These are phyloP conservation scores for Ormyrus nitidulus DNA, from an alignment of 2,888 invertebrate genomes.

Conservation along the genomic window DNA sequence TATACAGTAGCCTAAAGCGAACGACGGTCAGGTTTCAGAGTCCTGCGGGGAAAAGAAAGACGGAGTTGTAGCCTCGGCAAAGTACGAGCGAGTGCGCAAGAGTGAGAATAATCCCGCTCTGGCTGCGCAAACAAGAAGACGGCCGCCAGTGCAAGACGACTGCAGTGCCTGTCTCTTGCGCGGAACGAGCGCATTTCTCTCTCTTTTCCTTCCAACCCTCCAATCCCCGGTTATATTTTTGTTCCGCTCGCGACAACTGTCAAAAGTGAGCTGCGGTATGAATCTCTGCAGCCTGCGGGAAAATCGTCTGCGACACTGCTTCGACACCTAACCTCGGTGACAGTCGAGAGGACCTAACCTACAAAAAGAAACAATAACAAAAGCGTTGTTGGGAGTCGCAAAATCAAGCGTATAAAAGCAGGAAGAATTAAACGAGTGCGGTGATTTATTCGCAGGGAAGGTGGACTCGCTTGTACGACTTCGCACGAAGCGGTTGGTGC, in stretches of 20 bases:
- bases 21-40: neutral
- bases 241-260: too few species aligned
- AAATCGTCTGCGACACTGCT: neutral
- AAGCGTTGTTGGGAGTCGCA: too few species aligned
- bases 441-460: too few species aligned
- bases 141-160: neutral
- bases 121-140: conserved; percentile 8
- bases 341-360: conserved; percentile 10
- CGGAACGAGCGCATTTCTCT: neutral
- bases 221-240: too few species aligned
- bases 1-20: neutral
- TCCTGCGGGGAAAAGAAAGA: neutral
- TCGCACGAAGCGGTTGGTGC: too few species aligned
- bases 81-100: neutral
- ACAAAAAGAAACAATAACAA: neutral
- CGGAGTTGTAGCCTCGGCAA: neutral
- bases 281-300: neutral
- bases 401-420: too few species aligned
- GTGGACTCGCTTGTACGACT: too few species aligned
- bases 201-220: too few species aligned
- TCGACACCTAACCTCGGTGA: conserved; percentile 12
- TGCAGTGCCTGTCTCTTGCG: conserved; percentile 23
- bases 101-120: conserved; percentile 8
- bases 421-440: too few species aligned
- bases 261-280: too few species aligned